A percentile compares a stretch with the other conserved stretches of the same genome.
Conservation (phyloP, 2,797 vertebrate genomes). For the Scolopax rusticola region DNA sequence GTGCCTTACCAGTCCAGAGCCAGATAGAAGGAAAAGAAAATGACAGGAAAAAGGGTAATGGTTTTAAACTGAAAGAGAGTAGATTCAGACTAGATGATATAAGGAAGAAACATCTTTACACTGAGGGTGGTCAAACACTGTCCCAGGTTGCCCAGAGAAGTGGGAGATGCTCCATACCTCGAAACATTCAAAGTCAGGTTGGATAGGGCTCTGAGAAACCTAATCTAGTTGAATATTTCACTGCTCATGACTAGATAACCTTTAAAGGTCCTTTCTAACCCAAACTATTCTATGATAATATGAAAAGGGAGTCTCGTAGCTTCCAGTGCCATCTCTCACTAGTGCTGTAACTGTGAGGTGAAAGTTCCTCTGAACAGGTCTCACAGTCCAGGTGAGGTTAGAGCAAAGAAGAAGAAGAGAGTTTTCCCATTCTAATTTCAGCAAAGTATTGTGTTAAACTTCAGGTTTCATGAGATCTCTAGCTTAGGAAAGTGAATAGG, state of each 20-base stretch:
- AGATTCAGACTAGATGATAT: not conserved
- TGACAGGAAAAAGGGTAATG: not conserved
- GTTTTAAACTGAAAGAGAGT: not conserved
- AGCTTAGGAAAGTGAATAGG: not conserved
- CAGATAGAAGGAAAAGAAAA: not conserved
- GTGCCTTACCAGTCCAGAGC: not conserved
- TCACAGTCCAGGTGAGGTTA: not conserved
- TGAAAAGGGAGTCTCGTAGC: rapidly evolving
- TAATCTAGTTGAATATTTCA: not conserved
- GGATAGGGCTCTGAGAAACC: not conserved
- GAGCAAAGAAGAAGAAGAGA: not conserved
- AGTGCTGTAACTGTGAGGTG: not conserved
- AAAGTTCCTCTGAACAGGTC: not conserved
- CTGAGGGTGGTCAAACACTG: not conserved
- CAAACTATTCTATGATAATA: not conserved
- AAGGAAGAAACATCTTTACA: not conserved
- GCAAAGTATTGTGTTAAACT: not conserved
- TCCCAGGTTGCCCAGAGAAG: not conserved
- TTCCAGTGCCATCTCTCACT: not conserved
- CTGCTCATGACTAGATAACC: not conserved
- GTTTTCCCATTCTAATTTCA: not conserved
- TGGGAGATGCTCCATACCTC: not conserved
- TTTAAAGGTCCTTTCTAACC: not conserved
- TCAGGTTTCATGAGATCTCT: not conserved
- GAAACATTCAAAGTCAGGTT: not conserved